phyloP scores from a whole-genome alignment of 2,888 invertebrate species.

The Drosophila austrosaltans region DNA sequence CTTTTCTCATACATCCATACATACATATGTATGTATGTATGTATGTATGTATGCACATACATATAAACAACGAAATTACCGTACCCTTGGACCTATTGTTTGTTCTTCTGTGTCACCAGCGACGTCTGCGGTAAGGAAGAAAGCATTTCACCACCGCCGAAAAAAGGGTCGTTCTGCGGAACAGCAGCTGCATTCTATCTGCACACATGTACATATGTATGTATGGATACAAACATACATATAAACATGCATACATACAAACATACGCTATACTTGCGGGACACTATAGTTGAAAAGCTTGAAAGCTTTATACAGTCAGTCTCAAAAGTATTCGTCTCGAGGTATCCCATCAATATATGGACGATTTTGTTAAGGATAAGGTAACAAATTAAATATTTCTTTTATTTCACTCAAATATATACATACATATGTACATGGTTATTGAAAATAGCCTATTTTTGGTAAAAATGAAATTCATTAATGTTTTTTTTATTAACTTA shows the following conservation, averaged over 20 bases:
- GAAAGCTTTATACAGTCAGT: conserved; percentile 14
- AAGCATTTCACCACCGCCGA: conserved; percentile 59
- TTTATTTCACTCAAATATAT: too few species aligned
- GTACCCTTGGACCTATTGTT: conserved; percentile 36
- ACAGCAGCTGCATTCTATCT: conserved; percentile 6
- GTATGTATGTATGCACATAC: not conserved
- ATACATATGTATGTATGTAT: not conserved
- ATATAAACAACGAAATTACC: conserved; percentile 9
- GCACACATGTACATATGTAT: not conserved
- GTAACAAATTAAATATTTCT: too few species aligned
- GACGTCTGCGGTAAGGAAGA: conserved; percentile 47
- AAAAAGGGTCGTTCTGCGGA: conserved; percentile 6
- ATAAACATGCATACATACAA: not conserved
- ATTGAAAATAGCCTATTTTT: too few species aligned
- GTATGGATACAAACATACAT: not conserved
- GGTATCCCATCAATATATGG: too few species aligned
- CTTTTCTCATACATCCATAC: not conserved
- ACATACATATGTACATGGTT: too few species aligned
- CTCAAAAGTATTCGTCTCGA: too few species aligned
- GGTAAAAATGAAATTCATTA: too few species aligned
- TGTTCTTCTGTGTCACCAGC: conserved; percentile 34
- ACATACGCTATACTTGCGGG: not conserved
- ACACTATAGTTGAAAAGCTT: not conserved
- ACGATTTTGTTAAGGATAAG: too few species aligned
- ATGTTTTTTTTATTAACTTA: too few species aligned